Conservation (phyloP, 2,797 vertebrate genomes). For the Margarornis squamiger region DNA sequence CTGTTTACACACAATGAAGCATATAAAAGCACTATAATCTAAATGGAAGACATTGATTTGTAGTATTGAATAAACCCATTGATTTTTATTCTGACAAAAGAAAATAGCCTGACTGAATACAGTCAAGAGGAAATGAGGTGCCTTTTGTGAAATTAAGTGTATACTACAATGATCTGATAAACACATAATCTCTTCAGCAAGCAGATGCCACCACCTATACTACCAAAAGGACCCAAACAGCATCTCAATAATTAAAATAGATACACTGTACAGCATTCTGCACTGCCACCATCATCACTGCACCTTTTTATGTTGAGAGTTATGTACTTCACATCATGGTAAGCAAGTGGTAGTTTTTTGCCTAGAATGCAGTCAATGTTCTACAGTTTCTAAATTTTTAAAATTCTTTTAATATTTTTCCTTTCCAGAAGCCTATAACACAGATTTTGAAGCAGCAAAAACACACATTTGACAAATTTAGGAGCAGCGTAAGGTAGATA, state of each 20-base stretch:
- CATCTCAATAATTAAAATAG: background rate
- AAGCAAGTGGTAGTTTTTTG: background rate
- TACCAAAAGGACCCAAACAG: background rate
- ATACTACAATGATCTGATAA: background rate
- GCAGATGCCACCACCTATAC: background rate
- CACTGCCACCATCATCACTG: background rate
- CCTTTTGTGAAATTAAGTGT: background rate
- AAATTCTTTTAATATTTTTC: background rate
- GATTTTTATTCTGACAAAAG: background rate
- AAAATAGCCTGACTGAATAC: background rate
- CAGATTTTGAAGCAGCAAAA: background rate
- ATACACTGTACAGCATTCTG: background rate
- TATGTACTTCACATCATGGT: background rate
- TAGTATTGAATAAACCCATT: background rate
- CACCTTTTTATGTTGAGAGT: background rate
- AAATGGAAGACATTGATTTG: background rate
- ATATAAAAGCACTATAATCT: background rate
- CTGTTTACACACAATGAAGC: background rate
- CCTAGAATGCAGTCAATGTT: background rate
- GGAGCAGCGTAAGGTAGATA: background rate
- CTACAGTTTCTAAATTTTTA: background rate
- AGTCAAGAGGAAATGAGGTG: background rate
- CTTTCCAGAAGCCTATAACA: background rate
- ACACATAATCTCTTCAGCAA: background rate
- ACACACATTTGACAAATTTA: rapidly evolving